phyloP scores from a whole-genome alignment of 2,888 invertebrate genomes.

The Drosophila affinis region DNA sequence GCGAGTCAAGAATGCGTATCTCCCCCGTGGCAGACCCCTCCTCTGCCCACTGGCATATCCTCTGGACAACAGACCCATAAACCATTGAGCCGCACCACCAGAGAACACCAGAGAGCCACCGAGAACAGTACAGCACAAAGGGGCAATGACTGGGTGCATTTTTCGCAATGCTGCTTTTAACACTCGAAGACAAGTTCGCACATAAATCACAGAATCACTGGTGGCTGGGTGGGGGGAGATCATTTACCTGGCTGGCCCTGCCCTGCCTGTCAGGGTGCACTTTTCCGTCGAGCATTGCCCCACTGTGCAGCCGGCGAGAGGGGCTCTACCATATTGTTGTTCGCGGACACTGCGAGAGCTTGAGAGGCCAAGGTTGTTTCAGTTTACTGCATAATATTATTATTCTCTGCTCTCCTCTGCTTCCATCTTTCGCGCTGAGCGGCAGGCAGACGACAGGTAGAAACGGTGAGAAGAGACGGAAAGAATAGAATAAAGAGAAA shows the following conservation, averaged over 20 bases:
- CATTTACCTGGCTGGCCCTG: conserved; percentile 41
- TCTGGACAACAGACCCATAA: conserved; percentile 37
- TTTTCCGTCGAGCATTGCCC: conserved; percentile 37
- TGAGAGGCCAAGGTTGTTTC: conserved; percentile 72
- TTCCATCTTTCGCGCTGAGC: conserved; percentile 23
- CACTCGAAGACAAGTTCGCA: conserved; percentile 58
- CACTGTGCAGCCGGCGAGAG: no score
- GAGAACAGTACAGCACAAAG: conserved; percentile 19
- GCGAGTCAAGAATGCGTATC: conserved; percentile 36
- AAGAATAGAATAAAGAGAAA: conserved; percentile 2
- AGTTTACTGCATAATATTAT: conserved; percentile 55
- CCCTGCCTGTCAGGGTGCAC: conserved; percentile 23
- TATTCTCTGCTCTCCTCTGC: conserved; percentile 11
- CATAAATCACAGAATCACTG: conserved; percentile 62
- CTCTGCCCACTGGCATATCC: conserved; percentile 28
- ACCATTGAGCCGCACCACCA: conserved; percentile 28
- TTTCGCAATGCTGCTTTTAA: conserved; percentile 49
- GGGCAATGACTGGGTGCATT: conserved; percentile 74
- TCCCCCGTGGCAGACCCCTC: conserved; percentile 6
- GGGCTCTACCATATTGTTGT: conserved; percentile 55
- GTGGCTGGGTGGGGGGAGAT: conserved; percentile 16
- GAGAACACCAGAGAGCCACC: conserved; percentile 23
- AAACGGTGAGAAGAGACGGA: conserved; percentile 12
- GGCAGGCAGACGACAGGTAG: conserved; percentile 18
- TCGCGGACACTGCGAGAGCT: conserved; percentile 35